Evolutionary conservation across 2,888 invertebrate species (phyloP).

Genomic region (Metalampra italica): DNA sequence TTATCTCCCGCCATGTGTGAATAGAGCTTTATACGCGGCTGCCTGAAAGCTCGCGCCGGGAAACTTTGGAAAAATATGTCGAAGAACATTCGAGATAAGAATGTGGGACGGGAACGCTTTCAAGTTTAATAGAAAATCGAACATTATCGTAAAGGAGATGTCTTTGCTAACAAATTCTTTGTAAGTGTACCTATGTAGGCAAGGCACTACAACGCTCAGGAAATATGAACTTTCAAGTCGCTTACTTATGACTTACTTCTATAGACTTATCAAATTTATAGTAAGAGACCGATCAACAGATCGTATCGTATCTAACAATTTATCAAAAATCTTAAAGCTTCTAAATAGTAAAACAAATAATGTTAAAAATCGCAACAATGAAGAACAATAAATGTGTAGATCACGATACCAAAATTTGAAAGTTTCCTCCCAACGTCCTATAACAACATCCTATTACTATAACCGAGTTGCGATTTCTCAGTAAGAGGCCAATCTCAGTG

Average conservation of each 20-base stretch:
- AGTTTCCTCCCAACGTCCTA: conserved; percentile 32
- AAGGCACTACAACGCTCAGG: conserved; percentile 25
- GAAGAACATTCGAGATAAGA: conserved; percentile 77
- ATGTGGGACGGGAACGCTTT: conserved; percentile 76
- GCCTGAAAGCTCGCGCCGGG: conserved; percentile 77
- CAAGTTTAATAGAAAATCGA: conserved; percentile 79
- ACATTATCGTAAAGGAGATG: conserved; percentile 78
- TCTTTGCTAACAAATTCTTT: conserved; percentile 75
- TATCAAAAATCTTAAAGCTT: conserved; percentile 1
- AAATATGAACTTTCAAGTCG: no score
- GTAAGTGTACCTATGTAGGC: conserved; percentile 57
- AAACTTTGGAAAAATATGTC: conserved; percentile 79
- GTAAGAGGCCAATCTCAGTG: conserved; percentile 51
- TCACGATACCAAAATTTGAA: conserved; percentile 22
- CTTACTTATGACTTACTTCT: no score
- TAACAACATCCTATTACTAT: conserved; percentile 23
- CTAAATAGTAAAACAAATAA: no score
- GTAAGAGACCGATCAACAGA: neutral
- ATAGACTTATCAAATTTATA: neutral
- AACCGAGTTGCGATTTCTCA: conserved; percentile 39
- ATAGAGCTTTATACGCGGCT: conserved; percentile 76
- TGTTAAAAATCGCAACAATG: neutral
- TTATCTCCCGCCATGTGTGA: conserved; percentile 79
- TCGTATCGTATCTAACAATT: neutral
- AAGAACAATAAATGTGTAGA: no score